Conservation (phyloP, 2,888 invertebrate species). For the Harpalus rubripes region DNA sequence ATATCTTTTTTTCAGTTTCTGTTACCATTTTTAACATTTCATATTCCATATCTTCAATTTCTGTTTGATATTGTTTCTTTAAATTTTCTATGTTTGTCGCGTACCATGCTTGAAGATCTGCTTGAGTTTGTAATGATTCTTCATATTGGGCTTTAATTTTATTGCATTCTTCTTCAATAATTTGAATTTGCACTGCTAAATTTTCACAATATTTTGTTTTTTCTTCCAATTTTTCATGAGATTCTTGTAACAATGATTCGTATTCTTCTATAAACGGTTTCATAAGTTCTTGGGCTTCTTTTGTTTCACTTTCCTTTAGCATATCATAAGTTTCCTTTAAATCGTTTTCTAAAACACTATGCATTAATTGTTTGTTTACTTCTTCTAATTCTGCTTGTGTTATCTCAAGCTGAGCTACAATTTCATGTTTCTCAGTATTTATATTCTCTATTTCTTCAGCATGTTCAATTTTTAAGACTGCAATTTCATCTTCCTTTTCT, state of each 20-base stretch:
- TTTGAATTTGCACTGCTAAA: conserved; percentile 67
- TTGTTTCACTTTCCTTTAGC: conserved; percentile 37
- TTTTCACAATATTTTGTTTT: conserved; percentile 66
- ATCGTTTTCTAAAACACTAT: conserved; percentile 63
- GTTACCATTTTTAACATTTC: conserved; percentile 74
- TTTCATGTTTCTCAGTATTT: conserved; percentile 75
- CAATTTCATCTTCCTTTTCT: conserved; percentile 56
- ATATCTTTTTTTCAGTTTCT: conserved; percentile 71
- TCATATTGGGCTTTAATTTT: conserved; percentile 70
- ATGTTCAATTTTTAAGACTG: conserved; percentile 8
- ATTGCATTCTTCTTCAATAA: conserved; percentile 69
- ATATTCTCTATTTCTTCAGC: conserved; percentile 75
- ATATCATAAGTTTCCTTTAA: conserved; percentile 42
- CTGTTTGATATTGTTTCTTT: conserved; percentile 72
- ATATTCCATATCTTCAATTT: conserved; percentile 74
- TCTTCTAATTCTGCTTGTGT: conserved; percentile 74
- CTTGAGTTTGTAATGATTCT: conserved; percentile 68
- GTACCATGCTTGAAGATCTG: conserved; percentile 67
- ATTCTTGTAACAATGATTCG: conserved; percentile 66
- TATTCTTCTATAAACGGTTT: conserved; percentile 59
- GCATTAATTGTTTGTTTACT: conserved; percentile 76
- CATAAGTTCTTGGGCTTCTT: conserved; percentile 2
- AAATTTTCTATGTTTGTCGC: conserved; percentile 71
- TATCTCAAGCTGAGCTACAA: conserved; percentile 67
- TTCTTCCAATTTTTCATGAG: conserved; percentile 67